phyloP scores from a whole-genome alignment of 2,888 invertebrate genomes.

The Willowsia nigromaculata region DNA sequence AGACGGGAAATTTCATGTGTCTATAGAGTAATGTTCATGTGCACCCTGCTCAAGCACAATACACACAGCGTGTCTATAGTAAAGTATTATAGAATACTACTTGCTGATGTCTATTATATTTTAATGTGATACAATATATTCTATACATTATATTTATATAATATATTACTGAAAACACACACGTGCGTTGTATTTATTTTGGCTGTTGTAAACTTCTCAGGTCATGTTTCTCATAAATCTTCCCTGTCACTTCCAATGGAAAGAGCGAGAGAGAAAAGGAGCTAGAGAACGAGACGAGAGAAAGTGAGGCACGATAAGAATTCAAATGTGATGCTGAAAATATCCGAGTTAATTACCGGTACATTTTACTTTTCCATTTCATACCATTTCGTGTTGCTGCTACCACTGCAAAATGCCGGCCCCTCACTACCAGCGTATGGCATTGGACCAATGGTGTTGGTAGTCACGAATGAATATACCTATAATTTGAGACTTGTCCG shows the following conservation, averaged over 20 bases:
- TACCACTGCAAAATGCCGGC: neutral
- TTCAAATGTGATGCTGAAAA: slow-evolving; percentile 48
- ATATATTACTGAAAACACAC: slow-evolving; percentile 26
- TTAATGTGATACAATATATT: neutral
- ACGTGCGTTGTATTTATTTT: slow-evolving; percentile 48
- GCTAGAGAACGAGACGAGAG: neutral
- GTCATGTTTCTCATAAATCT: slow-evolving; percentile 52
- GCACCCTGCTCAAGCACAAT: too few relatives aligned
- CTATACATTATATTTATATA: neutral
- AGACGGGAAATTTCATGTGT: neutral
- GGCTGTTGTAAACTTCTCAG: slow-evolving; percentile 37
- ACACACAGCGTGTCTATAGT: too few relatives aligned
- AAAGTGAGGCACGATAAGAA: slow-evolving; percentile 45
- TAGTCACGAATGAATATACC: slow-evolving; percentile 40
- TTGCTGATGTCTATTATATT: neutral
- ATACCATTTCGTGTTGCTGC: slow-evolving; percentile 32
- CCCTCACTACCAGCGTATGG: neutral
- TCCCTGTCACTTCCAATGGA: slow-evolving; percentile 45
- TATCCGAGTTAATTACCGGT: slow-evolving; percentile 51
- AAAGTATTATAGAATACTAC: neutral
- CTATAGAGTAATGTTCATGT: too few relatives aligned
- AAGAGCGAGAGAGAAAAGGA: neutral
- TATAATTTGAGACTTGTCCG: slow-evolving; percentile 44
- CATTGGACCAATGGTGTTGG: slow-evolving; percentile 3
- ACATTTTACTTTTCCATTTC: slow-evolving; percentile 37